Evolutionary conservation across 2,797 vertebrate genomes (phyloP), one percentile per base, ranked within the genome.

Genomic region (Silurus aristotelis): DNA sequence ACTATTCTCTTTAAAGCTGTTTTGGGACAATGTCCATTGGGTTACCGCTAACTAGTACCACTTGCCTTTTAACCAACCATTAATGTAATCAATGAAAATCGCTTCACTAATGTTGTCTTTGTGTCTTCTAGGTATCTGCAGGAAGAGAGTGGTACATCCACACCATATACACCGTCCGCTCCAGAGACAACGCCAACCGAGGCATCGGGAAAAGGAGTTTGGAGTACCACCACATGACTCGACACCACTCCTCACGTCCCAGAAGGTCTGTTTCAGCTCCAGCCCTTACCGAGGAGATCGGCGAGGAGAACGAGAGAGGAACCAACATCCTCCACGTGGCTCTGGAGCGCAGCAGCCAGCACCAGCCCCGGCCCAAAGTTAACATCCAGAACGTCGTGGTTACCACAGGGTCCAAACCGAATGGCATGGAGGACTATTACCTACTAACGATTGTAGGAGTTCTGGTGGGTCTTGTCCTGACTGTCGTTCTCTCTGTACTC

Each of bases 321-420:
- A 99, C 98, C 1, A 99, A 98, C 83, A 98, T 99, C 81, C 96
- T 97, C 91, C 98, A 99, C 87, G 94, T 99, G 19, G 92, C 93
- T 8, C 91, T 99, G 89, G 96, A 97, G 90, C 96, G 92, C 83
- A 88, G 82, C 86, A 91, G 89, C 83, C 76, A 72, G 86, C 91
- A 82, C 89, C 94, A 88, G 71, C 90, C 87, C 80, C 84, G 89
- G 1, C 84, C 89, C 83, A 92, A 89, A 0, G 90, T 89, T 68
- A 94, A 95, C 72, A 64, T 91, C 55, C 93, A 90, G 1, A 90
- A 91, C 19, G 94, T 87, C 1, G 0, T 93, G 84, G 77, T 95
- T 10, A 96, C 97, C 13, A 91, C 86, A 1, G 96, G 96, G 85
- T 88, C 96, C 67, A 94, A 90, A 88, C 91, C 87, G 55, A 91